phyloP scores from a whole-genome alignment of 2,113 vertebrate species.

The Glaucomys volans region DNA sequence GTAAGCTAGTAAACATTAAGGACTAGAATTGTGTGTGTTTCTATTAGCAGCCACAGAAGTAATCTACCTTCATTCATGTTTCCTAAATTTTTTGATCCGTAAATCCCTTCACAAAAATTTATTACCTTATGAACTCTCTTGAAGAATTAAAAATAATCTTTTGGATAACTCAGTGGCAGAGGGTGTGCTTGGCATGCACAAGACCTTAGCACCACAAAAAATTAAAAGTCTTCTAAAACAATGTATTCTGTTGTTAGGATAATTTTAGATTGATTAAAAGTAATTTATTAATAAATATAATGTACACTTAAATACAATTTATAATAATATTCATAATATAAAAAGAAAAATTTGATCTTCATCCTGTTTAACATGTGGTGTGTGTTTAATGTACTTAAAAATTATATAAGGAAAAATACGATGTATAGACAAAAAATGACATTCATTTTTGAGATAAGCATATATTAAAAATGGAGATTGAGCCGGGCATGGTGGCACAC shows the following conservation, averaged over 20 bases:
- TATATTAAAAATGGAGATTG: conserved; percentile 22
- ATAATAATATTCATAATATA: conserved; percentile 19
- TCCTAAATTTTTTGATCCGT: conserved; percentile 8
- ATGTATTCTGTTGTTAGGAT: background rate
- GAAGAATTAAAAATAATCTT: conserved; percentile 40
- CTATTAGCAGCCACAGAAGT: background rate
- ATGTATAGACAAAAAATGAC: conserved; percentile 10
- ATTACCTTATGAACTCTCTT: background rate
- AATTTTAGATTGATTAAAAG: conserved; percentile 48
- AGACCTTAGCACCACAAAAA: background rate
- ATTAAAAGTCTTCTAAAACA: background rate
- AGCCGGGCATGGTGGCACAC: too few relatives aligned
- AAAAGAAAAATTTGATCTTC: conserved; percentile 54
- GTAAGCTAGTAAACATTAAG: background rate
- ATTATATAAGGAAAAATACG: conserved; percentile 9
- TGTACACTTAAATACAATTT: conserved; percentile 21
- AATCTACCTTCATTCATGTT: background rate
- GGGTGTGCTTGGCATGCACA: too few relatives aligned
- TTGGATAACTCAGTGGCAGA: background rate
- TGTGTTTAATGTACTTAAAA: conserved; percentile 53
- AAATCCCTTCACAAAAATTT: conserved; percentile 38
- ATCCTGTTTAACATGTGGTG: background rate
- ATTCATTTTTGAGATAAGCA: background rate
- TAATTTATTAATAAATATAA: conserved; percentile 36
- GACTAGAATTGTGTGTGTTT: background rate